Evolutionary conservation across 2,888 invertebrate species (phyloP).

Genomic region (Drosophila mimica): DNA sequence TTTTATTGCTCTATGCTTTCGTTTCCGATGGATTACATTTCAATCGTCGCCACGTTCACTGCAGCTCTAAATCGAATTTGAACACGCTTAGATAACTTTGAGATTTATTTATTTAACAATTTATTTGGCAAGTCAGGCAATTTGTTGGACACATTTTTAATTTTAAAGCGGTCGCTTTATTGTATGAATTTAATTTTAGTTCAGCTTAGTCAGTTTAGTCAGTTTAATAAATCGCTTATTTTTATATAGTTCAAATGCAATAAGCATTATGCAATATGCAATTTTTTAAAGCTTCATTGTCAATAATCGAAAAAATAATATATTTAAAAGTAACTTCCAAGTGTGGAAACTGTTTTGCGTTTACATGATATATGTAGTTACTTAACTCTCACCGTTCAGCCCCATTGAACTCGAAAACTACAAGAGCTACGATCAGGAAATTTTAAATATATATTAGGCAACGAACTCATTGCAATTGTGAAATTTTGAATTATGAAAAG

Average conservation of each 20-base stretch:
- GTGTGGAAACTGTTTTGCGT: background rate
- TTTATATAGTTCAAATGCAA: background rate
- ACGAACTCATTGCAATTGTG: background rate
- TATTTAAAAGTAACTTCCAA: background rate
- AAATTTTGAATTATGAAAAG: background rate
- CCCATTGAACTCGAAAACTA: background rate
- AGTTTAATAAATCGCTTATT: background rate
- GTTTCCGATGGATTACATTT: conserved; percentile 32
- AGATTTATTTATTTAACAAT: conserved; percentile 75
- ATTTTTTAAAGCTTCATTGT: background rate
- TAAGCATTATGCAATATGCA: background rate
- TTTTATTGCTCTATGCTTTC: conserved; percentile 33
- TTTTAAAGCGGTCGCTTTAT: conserved; percentile 15
- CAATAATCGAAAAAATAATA: background rate
- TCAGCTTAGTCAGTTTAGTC: background rate
- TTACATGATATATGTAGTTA: background rate
- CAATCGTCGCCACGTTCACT: conserved; percentile 48
- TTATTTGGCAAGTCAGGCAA: conserved; percentile 54
- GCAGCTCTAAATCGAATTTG: conserved; percentile 72
- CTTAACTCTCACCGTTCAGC: background rate
- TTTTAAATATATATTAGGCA: background rate
- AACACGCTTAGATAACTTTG: conserved; percentile 75
- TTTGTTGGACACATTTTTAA: conserved; percentile 53
- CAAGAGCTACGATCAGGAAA: background rate
- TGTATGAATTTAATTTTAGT: background rate